Percentiles rank a stretch among this genome's conserved stretches.
Conservation (phyloP, 2,113 vertebrate genomes). For the Xenopus borealis region DNA sequence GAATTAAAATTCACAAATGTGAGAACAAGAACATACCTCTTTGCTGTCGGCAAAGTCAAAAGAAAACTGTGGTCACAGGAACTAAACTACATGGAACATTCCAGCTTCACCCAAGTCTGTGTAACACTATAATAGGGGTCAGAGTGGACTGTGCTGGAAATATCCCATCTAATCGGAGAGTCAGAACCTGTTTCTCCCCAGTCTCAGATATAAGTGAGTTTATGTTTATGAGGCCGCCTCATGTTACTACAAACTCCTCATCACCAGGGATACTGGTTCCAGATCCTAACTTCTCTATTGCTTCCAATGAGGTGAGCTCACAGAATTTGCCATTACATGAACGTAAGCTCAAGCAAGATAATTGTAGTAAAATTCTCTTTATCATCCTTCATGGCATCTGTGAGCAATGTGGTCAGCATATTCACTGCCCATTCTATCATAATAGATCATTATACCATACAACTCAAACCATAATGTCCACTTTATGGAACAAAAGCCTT, state of each 20-base stretch:
- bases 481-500: slow-evolving; percentile 11
- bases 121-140: slow-evolving; percentile 62
- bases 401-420: slow-evolving; percentile 42
- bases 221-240: slow-evolving; percentile 70
- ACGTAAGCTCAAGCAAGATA: slow-evolving; percentile 39
- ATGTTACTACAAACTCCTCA: slow-evolving; percentile 44
- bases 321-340: slow-evolving; percentile 21
- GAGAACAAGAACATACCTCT: slow-evolving; percentile 45
- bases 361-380: slow-evolving; percentile 36
- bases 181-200: slow-evolving; percentile 76
- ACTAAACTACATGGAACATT: slow-evolving; percentile 56
- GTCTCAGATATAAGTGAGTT: slow-evolving; percentile 81
- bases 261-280: slow-evolving; percentile 43
- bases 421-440: slow-evolving; percentile 41
- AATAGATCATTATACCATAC: slow-evolving; percentile 41
- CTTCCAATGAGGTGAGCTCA: slow-evolving; percentile 59
- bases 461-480: slow-evolving; percentile 5
- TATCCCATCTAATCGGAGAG: slow-evolving; percentile 66
- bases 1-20: slow-evolving; percentile 49
- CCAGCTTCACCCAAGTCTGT: slow-evolving; percentile 61
- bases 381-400: slow-evolving; percentile 46
- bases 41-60: slow-evolving; percentile 53
- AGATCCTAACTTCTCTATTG: slow-evolving; percentile 49
- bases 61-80: slow-evolving; percentile 50
- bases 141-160: slow-evolving; percentile 65